These are phyloP conservation scores for Clarias laeviceps DNA, from an alignment of 2,797 vertebrate genomes.

Conservation along the genomic window DNA sequence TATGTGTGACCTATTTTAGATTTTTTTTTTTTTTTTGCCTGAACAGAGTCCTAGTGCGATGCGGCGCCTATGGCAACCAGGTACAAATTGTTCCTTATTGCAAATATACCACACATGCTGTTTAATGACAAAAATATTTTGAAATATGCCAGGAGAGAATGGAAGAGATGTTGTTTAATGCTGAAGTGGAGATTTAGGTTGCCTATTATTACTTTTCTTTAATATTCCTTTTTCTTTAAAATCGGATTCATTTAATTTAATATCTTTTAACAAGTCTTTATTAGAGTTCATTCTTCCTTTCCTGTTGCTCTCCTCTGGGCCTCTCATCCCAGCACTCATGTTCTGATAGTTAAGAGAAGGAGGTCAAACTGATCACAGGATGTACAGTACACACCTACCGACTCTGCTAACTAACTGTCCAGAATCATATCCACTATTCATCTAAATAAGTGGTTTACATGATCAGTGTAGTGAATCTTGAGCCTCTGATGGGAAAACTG, in stretches of 20 bases:
- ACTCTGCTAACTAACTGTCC: neutral
- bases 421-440: neutral
- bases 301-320: neutral
- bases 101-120: slow-evolving; percentile 16
- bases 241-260: neutral
- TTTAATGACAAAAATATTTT: slow-evolving; percentile 3
- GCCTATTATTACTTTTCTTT: slow-evolving; percentile 2
- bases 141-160: neutral
- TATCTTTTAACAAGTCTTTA: slow-evolving; percentile 10
- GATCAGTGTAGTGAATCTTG: neutral
- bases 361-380: neutral
- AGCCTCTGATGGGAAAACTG: neutral
- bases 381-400: neutral
- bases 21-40: slow-evolving; percentile 34
- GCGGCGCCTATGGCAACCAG: slow-evolving; percentile 50
- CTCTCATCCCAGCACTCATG: neutral
- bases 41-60: slow-evolving; percentile 20
- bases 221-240: neutral
- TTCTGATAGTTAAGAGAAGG: neutral
- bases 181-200: neutral
- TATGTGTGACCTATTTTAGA: slow-evolving; percentile 63
- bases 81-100: slow-evolving; percentile 34
- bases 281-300: neutral
- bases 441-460: neutral
- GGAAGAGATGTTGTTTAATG: neutral